These are phyloP conservation scores for Ictalurus punctatus DNA, from an alignment of 2,113 vertebrate species.

Conservation along the genomic window DNA sequence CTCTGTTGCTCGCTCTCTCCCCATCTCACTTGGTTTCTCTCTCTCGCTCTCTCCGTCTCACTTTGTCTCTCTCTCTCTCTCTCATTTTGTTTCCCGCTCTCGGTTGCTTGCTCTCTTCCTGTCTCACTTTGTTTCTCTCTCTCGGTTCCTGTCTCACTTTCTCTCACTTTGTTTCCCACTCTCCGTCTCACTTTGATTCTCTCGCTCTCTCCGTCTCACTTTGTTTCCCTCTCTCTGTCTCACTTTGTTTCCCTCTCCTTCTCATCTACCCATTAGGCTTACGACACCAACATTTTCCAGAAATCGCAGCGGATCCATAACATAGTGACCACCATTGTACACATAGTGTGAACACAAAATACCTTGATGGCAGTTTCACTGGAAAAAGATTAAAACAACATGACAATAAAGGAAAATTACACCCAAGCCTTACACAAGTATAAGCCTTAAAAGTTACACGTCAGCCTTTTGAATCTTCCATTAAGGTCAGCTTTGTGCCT, in stretches of 20 bases:
- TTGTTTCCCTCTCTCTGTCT: too few species aligned
- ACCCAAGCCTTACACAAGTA: background rate
- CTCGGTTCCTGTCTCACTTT: background rate
- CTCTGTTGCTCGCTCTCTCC: too few species aligned
- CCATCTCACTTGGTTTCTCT: too few species aligned
- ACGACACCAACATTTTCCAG: background rate
- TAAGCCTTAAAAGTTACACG: background rate
- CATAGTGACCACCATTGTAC: background rate
- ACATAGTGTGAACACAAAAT: background rate
- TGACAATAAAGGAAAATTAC: background rate
- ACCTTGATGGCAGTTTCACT: background rate
- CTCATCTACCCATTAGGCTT: background rate
- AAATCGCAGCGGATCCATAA: background rate
- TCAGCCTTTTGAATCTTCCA: background rate
- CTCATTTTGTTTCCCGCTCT: too few species aligned
- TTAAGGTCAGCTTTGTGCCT: background rate
- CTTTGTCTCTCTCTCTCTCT: too few species aligned
- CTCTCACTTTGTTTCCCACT: too few species aligned
- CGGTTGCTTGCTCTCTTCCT: too few species aligned
- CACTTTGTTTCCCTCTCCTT: too few species aligned
- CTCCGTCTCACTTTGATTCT: too few species aligned
- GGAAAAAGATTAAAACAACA: background rate
- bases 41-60: too few species aligned
- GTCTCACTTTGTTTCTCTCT: background rate
- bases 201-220: too few species aligned